Conservation (phyloP, 2,113 vertebrate genomes). For the Thamnophis sirtalis region DNA sequence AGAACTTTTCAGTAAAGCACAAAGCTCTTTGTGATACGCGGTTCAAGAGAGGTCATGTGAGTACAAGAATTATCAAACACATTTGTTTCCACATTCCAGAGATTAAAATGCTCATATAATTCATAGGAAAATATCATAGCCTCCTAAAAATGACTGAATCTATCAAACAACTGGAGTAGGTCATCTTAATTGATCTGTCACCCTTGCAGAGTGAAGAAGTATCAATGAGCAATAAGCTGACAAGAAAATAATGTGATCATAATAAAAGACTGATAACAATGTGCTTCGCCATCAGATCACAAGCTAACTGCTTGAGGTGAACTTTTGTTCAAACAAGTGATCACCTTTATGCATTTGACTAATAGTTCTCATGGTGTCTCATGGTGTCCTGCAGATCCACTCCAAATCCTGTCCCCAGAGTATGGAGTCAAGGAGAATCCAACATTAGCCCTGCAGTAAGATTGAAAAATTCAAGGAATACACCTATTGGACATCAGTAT, state of each 20-base stretch:
- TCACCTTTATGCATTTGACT: no score
- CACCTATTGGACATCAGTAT: background rate
- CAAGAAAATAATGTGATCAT: background rate
- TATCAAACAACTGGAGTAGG: background rate
- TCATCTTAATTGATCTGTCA: background rate
- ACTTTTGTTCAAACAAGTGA: no score
- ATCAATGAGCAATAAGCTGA: background rate
- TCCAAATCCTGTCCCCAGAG: no score
- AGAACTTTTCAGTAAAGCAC: background rate
- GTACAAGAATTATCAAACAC: background rate
- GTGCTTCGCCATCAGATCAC: background rate
- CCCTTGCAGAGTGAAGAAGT: background rate
- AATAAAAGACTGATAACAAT: background rate
- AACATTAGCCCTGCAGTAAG: background rate
- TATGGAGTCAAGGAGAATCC: background rate
- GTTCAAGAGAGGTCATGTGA: background rate
- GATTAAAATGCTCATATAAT: background rate
- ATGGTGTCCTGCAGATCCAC: no score
- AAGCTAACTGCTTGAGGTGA: background rate
- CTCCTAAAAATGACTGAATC: background rate
- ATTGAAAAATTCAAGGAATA: background rate
- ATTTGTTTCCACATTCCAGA: background rate
- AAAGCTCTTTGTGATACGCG: background rate
- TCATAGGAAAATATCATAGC: background rate
- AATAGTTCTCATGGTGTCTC: no score